phyloP scores from a whole-genome alignment of 2,797 vertebrate genomes.

The Champsocephalus gunnari region DNA sequence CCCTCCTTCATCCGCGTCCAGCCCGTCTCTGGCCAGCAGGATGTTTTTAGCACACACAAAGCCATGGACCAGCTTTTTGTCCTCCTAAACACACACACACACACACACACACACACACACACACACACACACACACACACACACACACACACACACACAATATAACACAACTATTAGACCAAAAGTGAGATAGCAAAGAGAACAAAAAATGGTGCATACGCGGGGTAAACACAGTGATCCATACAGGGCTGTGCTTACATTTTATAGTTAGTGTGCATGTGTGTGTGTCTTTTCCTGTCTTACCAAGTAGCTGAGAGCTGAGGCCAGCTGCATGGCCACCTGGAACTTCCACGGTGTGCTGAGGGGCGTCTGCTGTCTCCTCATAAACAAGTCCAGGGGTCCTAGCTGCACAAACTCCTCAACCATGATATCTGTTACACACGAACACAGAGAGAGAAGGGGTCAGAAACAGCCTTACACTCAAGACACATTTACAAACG shows the following conservation, averaged over 20 bases:
- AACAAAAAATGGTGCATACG: not conserved
- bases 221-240: not conserved
- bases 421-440: slow-evolving; percentile 93
- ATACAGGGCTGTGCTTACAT: not conserved
- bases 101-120: slow-evolving; percentile 53
- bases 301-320: slow-evolving; percentile 97
- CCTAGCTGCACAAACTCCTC: slow-evolving; percentile 95
- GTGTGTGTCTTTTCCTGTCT: slow-evolving; percentile 54
- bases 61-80: slow-evolving; percentile 97
- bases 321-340: slow-evolving; percentile 96
- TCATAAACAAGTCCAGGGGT: slow-evolving; percentile 95
- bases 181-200: not conserved
- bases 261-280: not conserved
- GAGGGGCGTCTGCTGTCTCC: slow-evolving; percentile 87
- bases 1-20: slow-evolving; percentile 85
- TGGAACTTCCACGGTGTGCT: slow-evolving; percentile 97
- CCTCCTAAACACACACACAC: slow-evolving; percentile 87
- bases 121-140: slow-evolving; percentile 42
- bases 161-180: not conserved
- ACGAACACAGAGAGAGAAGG: slow-evolving; percentile 13
- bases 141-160: not conserved
- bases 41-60: slow-evolving; percentile 98
- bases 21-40: slow-evolving; percentile 92
- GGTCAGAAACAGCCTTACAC: not conserved
- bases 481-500: not conserved